Evolutionary conservation across 2,888 invertebrate genomes (phyloP), one percentile per base, ranked within the genome.

Genomic region (Zele albiditarsus): DNA sequence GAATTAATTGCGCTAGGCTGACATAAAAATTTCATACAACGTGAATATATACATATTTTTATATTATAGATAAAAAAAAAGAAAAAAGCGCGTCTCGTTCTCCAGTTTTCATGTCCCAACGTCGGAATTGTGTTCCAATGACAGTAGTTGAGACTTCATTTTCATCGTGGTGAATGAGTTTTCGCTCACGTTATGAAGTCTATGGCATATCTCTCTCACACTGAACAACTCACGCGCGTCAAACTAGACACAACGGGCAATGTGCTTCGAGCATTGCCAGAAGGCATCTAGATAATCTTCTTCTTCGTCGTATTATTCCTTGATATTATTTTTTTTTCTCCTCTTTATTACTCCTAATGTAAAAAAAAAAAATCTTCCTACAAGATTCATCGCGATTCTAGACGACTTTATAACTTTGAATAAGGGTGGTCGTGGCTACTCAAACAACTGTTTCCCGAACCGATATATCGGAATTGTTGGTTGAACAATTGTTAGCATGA

Each of bases 1-100:
- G 78, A 76, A 80, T 74, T 80, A 79, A 80, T 80, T 79, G 69
- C 74, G 70, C 71, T 14, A 53, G 71, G 75, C 73, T 78, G 80
- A 80, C 77, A 78, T 77, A 71, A 46, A 73, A 70, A 73, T 74
- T 72, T 58, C n/a, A 58, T 25, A 69, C 65, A 25, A 68, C 49
- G 25, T 16, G 63, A 33, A 63, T 23, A 4, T 28, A 62, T 62
- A 4, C 1, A 60, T 60, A 63, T 46, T 27, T 33, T 20, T 20
- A 42, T 23, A 58, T 42, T 42, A 46, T 53, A 65, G 49, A 53
- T 53, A 20, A n/a, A 38, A 33, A 60, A 58, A 49, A 38, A 33
- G 58, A 58, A 49, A 63, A 63, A 63, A 31, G 16, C 12, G 60
- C 66, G 62, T 66, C 70, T 46, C 73, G 65, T 20, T 57, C 38